Base-by-base conservation (phyloP, 1,140 invertebrate species). In the Choristoneura fumiferana region DNA sequence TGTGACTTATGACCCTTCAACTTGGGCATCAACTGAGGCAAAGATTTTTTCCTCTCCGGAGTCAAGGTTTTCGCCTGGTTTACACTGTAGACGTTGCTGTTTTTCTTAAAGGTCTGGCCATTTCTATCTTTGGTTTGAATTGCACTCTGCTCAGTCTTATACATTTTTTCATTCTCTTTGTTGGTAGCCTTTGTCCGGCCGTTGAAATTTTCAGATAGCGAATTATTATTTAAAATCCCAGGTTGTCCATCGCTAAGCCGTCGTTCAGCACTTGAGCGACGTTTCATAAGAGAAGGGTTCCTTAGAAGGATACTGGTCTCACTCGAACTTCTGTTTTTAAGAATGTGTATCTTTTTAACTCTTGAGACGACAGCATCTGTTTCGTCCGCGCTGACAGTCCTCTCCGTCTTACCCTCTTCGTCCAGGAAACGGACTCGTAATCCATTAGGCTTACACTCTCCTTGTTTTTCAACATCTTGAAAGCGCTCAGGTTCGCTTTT, bases 31-130 rank as follows among this genome's bases (percentile, higher is more conserved):
- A 76, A 71, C 33, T 83, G 60, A 1, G 85, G 87, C 34, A 81
- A 68, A 0, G 82, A 83, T 45, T 81, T 81, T 60, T 83, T 89
- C 38, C 75, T 73, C 59, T 89, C 86, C 9, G 82, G 76, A 18
- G 87, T 81, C 53, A 90, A 55, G 1, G 89, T 90, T 62, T 89
- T 89, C 8, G 87, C 89, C 57, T 85, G 86, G 54, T 89, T 84
- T 1, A 90, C 87, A 62, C 82, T 90, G 73, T 90, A 90, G 4
- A 90, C 89, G 65, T 90, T 89, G 45, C 84, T 81, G 63, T 90
- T 90, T 59, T 88, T 89, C 66, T 84, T 88, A 78, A 77, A 90
- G 55, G 58, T 73, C 65, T 82, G 78, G 12, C 66, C 53, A 38
- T 59, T 74, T 35, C 58, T 65, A 45, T 88, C 81, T 85, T 89